Base-by-base conservation (phyloP, 2,113 vertebrate genomes). In the Rissa tridactyla region DNA sequence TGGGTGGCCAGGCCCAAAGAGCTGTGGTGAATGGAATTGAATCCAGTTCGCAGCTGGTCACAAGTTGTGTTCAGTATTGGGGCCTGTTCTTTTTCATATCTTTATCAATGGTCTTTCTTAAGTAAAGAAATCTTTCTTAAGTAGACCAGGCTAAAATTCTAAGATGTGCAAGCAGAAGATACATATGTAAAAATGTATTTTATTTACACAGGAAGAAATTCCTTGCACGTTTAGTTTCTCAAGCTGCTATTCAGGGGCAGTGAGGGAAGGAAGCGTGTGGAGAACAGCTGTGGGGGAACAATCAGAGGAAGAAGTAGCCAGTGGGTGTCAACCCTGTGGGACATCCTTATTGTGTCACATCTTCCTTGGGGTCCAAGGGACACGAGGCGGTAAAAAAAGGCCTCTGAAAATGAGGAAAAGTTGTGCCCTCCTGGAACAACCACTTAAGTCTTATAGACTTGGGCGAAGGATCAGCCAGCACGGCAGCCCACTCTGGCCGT, bases 261-360 rank as follows among this genome's bases (percentile, higher is more conserved):
- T 55, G 88, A 83, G 79, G 94, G 91, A 93, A 97, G 92, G 95
- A 95, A 95, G 60, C 47, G 13, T 88, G 70, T 73, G 88, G 88
- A 71, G 92, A 88, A 57, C 92, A 96, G 89, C 90, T 95, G 93
- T 51, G 55, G 15, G 38, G 64, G 55, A 96, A 97, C 91, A 97
- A 97, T 97, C 57, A 57, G 84, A 94, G 95, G 95, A 97, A 92
- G 84, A 90, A 86, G 90, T n/a, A 27, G 42, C 26, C 42, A 34
- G 87, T 3, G 10, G 49, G 81, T 94, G 62, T 82, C 86, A 91
- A 60, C 60, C 52, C 65, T 75, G 19, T 0, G 27, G 64, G 91
- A 96, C 71, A 72, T 40, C 78, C 54, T 71, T 65, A 51, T 66
- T 66, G 88, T 76, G 83, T 92, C 73, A 49, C 77, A 65, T 61